phyloP scores from a whole-genome alignment of 2,797 vertebrate genomes.

The Rhabdophis nuchalis region DNA sequence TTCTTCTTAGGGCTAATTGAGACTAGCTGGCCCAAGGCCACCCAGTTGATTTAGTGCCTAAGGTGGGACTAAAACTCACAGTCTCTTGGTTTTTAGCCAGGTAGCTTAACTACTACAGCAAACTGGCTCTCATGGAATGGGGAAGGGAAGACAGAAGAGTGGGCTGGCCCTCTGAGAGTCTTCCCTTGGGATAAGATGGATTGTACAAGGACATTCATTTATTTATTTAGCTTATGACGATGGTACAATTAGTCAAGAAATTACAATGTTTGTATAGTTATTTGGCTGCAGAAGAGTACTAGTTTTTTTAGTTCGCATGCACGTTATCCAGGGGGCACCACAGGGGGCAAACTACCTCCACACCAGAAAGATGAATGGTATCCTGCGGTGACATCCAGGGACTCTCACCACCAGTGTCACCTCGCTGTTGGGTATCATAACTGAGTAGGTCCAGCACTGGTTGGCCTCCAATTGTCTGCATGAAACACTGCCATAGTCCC shows the following conservation, averaged over 20 bases:
- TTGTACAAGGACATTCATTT: not conserved
- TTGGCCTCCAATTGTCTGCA: not conserved
- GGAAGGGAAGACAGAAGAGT: not conserved
- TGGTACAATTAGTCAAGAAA: not conserved
- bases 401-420: not conserved
- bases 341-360: not conserved
- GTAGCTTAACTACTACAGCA: not conserved
- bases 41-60: not conserved
- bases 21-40: not conserved
- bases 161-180: not conserved
- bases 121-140: not conserved
- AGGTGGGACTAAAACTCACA: not conserved
- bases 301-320: not conserved
- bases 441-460: not conserved
- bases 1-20: not conserved
- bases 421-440: not conserved
- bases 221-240: not conserved
- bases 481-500: not conserved
- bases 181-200: not conserved
- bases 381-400: not conserved
- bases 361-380: not conserved
- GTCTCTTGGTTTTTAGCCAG: not conserved
- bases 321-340: not conserved
- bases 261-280: not conserved
- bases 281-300: not conserved